Evolutionary conservation across 2,113 vertebrate genomes (phyloP).

Genomic region (Clarias macrocephalus): DNA sequence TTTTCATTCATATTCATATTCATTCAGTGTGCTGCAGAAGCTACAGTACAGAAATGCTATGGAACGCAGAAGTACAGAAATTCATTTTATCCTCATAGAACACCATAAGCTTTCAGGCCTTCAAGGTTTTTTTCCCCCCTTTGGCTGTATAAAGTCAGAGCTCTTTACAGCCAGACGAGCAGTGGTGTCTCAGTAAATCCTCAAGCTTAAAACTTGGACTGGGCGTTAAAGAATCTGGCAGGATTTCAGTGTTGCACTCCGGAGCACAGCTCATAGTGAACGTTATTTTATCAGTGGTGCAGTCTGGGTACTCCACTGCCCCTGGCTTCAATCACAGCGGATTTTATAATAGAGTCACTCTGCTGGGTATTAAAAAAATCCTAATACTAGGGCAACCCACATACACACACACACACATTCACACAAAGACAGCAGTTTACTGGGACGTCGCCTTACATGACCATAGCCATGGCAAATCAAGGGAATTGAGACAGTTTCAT

Average conservation of each 20-base stretch:
- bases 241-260: background rate
- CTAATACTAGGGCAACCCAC: background rate
- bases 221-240: background rate
- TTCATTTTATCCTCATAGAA: conserved; percentile 3
- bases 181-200: background rate
- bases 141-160: background rate
- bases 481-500: background rate
- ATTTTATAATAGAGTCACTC: background rate
- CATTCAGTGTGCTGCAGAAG: background rate
- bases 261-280: background rate
- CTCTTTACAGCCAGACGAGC: background rate
- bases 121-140: background rate
- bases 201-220: background rate
- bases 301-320: background rate
- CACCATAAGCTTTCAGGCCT: background rate
- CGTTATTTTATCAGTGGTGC: background rate
- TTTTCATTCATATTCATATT: too few relatives aligned
- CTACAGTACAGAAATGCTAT: background rate
- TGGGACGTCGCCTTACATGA: background rate
- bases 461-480: background rate
- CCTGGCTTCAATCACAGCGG: background rate
- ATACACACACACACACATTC: background rate
- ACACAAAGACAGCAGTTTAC: background rate
- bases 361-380: conserved; percentile 15
- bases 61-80: background rate